phyloP scores from a whole-genome alignment of 2,113 vertebrate species.

The Sarotherodon lohbergeri region DNA sequence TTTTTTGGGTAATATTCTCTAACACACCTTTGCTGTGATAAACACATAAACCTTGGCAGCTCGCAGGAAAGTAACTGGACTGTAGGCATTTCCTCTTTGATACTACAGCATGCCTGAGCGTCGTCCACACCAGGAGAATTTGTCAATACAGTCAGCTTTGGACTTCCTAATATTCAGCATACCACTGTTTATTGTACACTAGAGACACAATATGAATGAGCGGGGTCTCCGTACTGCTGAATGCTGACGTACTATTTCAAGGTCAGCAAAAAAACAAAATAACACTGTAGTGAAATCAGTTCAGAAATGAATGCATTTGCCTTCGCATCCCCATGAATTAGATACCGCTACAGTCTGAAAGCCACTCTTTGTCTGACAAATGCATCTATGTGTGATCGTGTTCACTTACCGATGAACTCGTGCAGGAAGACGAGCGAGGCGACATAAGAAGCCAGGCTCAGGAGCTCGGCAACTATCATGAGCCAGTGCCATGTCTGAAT shows the following conservation, averaged over 20 bases:
- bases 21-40: constrained; percentile 19
- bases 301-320: background rate
- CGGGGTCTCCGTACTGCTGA: background rate
- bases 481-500: constrained; percentile 99
- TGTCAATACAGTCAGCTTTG: constrained; percentile 37
- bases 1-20: background rate
- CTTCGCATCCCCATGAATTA: background rate
- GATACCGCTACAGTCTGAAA: background rate
- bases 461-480: constrained; percentile 94
- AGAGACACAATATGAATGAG: constrained; percentile 7
- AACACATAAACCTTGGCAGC: constrained; percentile 43
- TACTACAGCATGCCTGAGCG: background rate
- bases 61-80: constrained; percentile 54
- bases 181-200: constrained; percentile 6
- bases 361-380: background rate
- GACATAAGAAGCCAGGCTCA: constrained; percentile 91
- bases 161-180: constrained; percentile 39
- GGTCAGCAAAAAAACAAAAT: constrained; percentile 5
- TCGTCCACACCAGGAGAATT: background rate
- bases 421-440: constrained; percentile 96
- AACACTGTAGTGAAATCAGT: background rate
- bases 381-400: accelerated
- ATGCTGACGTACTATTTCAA: constrained; percentile 46
- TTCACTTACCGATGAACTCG: constrained; percentile 89
- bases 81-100: constrained; percentile 64